Base-by-base conservation (phyloP, 92 coral and sea anemone species). In the Heliopora coerulea region DNA sequence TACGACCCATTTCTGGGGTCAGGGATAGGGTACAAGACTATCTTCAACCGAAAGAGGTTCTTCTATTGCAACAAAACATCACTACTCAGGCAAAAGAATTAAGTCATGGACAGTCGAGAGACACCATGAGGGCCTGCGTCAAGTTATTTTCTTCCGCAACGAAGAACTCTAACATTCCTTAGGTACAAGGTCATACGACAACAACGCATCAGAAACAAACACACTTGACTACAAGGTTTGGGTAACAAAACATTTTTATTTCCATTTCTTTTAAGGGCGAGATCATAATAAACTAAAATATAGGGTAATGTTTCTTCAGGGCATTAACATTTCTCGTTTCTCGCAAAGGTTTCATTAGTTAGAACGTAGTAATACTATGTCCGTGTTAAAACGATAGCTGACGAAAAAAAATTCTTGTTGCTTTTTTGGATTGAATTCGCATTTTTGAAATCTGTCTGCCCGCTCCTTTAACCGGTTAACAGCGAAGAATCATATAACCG, bases 211-310 rank as follows among this genome's bases (percentile, higher is more conserved):
- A 32, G 8, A 58, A 21, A 1, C 0, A 20, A 9, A 58, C 19
- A 67, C 33, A 33, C 58, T 11, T 12, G 58, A 67, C 72, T 8
- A 65, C 72, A 40, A 35, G 26, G 33, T 12, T 32, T 17, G 21
- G 49, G 28, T 46, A 67, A 67, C 18, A n/a, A 65, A 63, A 44
- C 34, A 46, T 8, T 17, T 67, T 67, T 67, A 67, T 67, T 67
- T 67, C 74, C 33, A 44, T 39, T 44, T 14, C 26, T 26, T 58
- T 15, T 58, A 58, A 27, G 32, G 59, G 49, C 59, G 54, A 67
- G 39, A 67, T n/a, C 24, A 67, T 67, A 65, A 65, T 65, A 65
- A 20, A 39, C 54, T 27, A 46, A 67, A 67, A 67, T n/a, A n/a
- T 14, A 42, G 59, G 74, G 74, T 15, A 49, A 67, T 27, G 59